Evolutionary conservation across 1,140 invertebrate species (phyloP).

Genomic region (Caerostris darwini): DNA sequence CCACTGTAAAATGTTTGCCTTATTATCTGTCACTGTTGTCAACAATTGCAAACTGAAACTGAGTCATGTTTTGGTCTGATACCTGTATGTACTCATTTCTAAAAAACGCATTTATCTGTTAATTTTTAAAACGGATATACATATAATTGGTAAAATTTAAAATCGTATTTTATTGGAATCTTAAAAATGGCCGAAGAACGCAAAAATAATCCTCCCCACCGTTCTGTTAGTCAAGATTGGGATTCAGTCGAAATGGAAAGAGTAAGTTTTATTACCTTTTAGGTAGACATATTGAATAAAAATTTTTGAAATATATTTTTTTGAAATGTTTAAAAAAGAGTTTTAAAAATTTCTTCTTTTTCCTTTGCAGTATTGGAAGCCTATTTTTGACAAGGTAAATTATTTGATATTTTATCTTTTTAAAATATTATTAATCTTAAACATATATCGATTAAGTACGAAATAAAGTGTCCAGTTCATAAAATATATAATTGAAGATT

Average conservation of each 20-base stretch:
- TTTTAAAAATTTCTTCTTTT: background rate
- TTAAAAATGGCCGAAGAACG: constrained; percentile 59
- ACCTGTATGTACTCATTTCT: background rate
- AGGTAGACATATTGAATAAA: background rate
- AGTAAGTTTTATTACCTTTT: constrained; percentile 27
- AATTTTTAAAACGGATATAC: background rate
- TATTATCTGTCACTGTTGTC: constrained; percentile 5
- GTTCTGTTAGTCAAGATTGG: constrained; percentile 67
- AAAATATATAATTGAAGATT: too few species aligned
- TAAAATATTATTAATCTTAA: background rate
- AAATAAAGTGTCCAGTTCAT: too few species aligned
- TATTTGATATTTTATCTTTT: background rate
- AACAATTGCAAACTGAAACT: background rate
- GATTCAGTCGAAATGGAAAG: constrained; percentile 74
- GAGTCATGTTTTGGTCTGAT: background rate
- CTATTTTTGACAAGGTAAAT: constrained; percentile 73
- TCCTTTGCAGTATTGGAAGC: constrained; percentile 69
- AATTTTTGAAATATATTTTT: background rate
- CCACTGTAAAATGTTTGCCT: background rate
- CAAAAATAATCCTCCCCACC: constrained; percentile 15
- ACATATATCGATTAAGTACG: background rate
- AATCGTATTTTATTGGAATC: background rate
- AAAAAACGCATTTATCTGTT: background rate
- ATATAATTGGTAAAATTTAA: background rate
- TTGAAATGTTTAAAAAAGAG: background rate